These are phyloP conservation scores for Decapterus maruadsi DNA, from an alignment of 2,797 vertebrate genomes.

Conservation along the genomic window DNA sequence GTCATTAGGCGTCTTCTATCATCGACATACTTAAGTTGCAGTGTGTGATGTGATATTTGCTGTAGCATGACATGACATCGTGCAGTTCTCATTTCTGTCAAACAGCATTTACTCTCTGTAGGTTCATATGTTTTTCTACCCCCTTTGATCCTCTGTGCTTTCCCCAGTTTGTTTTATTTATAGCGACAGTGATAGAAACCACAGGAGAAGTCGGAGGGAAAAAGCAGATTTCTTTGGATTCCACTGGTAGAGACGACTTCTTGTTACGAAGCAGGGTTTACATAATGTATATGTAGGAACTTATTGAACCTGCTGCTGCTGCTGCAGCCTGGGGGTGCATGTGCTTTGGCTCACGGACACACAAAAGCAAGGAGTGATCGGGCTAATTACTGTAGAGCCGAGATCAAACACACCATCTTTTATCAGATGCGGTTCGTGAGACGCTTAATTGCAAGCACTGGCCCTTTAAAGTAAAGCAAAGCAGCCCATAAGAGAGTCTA, in stretches of 20 bases:
- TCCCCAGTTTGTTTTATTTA: constrained; percentile 18
- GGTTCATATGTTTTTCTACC: not conserved
- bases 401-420: not conserved
- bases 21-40: not conserved
- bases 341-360: not conserved
- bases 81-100: constrained; percentile 17
- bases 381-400: not conserved
- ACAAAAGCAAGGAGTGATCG: not conserved
- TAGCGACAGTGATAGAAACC: constrained; percentile 21
- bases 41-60: not conserved
- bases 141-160: not conserved
- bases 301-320: too few relatives aligned
- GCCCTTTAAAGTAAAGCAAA: constrained; percentile 5
- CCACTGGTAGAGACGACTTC: not conserved
- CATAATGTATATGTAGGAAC: not conserved
- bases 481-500: not conserved
- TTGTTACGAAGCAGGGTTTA: not conserved
- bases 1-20: not conserved
- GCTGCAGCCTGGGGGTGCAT: too few relatives aligned
- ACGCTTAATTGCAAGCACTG: too few relatives aligned
- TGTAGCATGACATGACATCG: constrained; percentile 9
- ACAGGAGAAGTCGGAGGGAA: not conserved
- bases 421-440: not conserved
- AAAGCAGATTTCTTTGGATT: not conserved
- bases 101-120: not conserved